Conservation (phyloP, 2,113 vertebrate genomes). For the Choloepus hoffmanni region DNA sequence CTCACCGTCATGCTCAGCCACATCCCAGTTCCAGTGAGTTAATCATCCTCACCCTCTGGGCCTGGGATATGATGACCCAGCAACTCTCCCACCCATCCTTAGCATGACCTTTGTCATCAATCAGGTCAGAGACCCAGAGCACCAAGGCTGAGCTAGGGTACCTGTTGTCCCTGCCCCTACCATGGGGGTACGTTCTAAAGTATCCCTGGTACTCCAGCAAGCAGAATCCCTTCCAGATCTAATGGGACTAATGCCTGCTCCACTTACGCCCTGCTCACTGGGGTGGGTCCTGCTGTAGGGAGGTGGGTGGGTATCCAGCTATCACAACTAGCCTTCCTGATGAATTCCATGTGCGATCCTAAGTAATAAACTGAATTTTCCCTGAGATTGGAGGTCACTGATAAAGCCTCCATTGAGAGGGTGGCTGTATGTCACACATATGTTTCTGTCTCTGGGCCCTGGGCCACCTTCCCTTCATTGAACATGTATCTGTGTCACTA, state of each 20-base stretch:
- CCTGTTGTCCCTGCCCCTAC: neutral
- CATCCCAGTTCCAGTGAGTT: neutral
- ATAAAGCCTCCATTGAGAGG: neutral
- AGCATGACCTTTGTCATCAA: neutral
- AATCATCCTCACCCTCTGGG: neutral
- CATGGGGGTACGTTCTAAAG: neutral
- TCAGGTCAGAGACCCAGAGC: neutral
- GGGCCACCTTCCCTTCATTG: too few relatives aligned
- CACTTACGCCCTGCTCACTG: neutral
- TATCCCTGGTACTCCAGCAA: neutral
- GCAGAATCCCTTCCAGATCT: neutral
- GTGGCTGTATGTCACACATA: rapidly evolving
- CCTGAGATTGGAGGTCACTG: too few relatives aligned
- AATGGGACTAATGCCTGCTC: too few relatives aligned
- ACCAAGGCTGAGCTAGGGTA: neutral
- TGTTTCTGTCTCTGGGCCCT: neutral
- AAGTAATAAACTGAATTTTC: neutral
- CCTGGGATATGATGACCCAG: neutral
- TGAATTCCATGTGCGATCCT: neutral
- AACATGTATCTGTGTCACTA: rapidly evolving
- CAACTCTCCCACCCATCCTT: neutral
- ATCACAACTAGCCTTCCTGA: neutral
- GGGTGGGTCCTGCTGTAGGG: neutral
- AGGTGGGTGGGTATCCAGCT: neutral
- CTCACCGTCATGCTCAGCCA: neutral